Conservation (phyloP, 2,113 vertebrate genomes). For the Ictalurus punctatus region DNA sequence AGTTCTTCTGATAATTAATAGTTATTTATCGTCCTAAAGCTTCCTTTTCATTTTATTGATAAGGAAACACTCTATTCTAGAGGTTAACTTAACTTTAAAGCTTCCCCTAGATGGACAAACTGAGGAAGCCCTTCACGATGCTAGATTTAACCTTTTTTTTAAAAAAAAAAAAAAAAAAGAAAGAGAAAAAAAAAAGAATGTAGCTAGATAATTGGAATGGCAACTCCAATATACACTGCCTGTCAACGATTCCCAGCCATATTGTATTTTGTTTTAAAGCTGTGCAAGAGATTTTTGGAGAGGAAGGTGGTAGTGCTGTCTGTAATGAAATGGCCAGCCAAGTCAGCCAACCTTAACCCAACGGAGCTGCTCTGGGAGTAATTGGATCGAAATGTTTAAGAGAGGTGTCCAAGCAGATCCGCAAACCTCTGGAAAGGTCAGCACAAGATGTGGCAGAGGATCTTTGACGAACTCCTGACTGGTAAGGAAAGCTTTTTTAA, state of each 20-base stretch:
- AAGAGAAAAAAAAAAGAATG: background rate
- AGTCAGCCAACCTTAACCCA: constrained; percentile 32
- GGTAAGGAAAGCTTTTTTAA: background rate
- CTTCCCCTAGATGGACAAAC: background rate
- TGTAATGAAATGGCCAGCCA: constrained; percentile 22
- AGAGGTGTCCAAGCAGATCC: constrained; percentile 21
- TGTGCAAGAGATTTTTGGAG: constrained; percentile 32
- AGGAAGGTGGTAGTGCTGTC: constrained; percentile 31
- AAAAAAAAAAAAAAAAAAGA: background rate
- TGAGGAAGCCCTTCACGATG: background rate
- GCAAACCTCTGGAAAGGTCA: constrained; percentile 10
- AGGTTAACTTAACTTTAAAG: background rate
- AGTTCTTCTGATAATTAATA: background rate
- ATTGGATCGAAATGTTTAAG: constrained; percentile 26
- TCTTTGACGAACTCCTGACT: background rate
- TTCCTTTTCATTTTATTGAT: background rate
- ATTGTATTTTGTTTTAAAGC: constrained; percentile 17
- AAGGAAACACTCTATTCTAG: background rate
- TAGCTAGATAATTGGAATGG: constrained; percentile 7
- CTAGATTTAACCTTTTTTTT: background rate
- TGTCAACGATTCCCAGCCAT: constrained; percentile 8
- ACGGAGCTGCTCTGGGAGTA: constrained; percentile 5
- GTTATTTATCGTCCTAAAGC: background rate
- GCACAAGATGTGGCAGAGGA: constrained; percentile 12
- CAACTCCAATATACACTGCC: constrained; percentile 5